Evolutionary conservation across 1,140 invertebrate species (phyloP), one percentile per base, ranked within the genome.

Genomic region (Lepidostoma basale): DNA sequence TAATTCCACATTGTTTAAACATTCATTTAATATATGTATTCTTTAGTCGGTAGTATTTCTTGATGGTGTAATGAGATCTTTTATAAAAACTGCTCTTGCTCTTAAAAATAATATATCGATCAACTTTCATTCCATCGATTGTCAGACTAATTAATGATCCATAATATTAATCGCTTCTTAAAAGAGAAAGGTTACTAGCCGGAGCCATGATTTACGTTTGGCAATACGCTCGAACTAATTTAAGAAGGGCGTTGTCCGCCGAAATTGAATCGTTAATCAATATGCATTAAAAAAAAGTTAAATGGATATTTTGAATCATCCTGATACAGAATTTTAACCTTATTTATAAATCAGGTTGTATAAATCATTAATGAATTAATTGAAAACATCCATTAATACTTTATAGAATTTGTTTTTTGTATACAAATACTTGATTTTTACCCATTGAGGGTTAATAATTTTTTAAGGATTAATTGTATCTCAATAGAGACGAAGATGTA

Each of bases 121-220:
- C 49, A 54, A 54, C 49, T 54, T 54, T 54, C 49, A 30, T 54
- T 30, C n/a, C 49, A 28, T 28, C n/a, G 49, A 30, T 54, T 54
- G 23, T 30, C 26, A 33, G 23, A n/a, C 14, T 30, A 54, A 54
- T 54, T 54, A 54, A 54, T 54, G 16, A 54, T 16, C n/a, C 4
- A 9, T 36, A n/a, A 54, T 28, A 54, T 49, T 22, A 49, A 49
- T 26, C 45, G 45, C 18, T 23, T 12, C 12, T 49, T 23, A 26
- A 54, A 54, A 54, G 49, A 54, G 49, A 54, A 54, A 54, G 49
- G 49, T 18, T 16, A 0, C 49, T 36, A 36, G 49, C n/a, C 14
- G 4, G 14, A n/a, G 49, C 26, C 10, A 14, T 54, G 49, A 54
- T 54, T 54, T 54, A 54, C 33, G 22, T 36, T 9, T 47, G 44